A percentile compares a stretch with the other conserved stretches of the same genome.
phyloP scores from a whole-genome alignment of 2,797 vertebrate species.

The Myiothlypis coronata region DNA sequence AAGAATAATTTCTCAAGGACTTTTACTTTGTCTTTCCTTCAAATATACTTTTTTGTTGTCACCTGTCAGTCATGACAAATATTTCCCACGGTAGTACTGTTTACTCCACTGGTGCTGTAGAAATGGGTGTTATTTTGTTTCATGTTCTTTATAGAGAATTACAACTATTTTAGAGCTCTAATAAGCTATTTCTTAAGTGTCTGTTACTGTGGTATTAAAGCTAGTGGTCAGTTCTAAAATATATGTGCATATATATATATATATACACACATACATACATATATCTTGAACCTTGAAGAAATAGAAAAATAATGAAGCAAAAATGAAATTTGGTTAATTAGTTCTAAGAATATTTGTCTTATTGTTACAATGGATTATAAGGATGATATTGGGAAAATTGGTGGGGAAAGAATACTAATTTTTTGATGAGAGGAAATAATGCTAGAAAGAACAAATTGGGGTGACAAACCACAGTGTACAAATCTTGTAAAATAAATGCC shows the following conservation, averaged over 20 bases:
- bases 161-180: background rate
- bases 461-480: background rate
- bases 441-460: background rate
- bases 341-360: background rate
- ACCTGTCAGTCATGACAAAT: background rate
- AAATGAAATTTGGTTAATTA: background rate
- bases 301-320: background rate
- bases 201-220: background rate
- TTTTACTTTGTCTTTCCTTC: background rate
- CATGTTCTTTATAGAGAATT: background rate
- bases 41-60: background rate
- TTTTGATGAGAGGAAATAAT: background rate
- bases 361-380: background rate
- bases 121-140: background rate
- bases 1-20: background rate
- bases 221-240: background rate
- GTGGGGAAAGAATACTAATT: background rate
- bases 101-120: background rate
- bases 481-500: background rate
- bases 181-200: background rate
- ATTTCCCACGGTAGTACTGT: background rate
- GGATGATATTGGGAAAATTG: background rate
- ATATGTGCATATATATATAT: fast-evolving
- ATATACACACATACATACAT: fast-evolving
- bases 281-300: background rate